Percentiles rank a stretch among this genome's conserved stretches.
Evolutionary conservation across 2,888 invertebrate species (phyloP).

Genomic region (Volucella zonaria): DNA sequence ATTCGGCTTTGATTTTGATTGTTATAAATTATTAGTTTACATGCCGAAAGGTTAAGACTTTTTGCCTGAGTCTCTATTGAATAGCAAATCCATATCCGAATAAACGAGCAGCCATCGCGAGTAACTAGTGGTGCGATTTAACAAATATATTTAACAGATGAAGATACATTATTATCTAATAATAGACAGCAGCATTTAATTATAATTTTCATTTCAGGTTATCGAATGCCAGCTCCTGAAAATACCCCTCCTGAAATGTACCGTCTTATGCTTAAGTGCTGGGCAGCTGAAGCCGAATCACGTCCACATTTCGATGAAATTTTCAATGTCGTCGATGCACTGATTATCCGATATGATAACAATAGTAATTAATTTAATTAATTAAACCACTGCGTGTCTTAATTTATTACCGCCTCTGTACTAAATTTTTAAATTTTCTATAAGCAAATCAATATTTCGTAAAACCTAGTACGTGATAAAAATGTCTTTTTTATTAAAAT

Average conservation of each 20-base stretch:
- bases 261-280: conserved; percentile 94
- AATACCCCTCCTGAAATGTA: conserved; percentile 95
- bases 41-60: too few species aligned
- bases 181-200: background rate
- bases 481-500: conserved; percentile 27
- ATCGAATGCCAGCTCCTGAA: conserved; percentile 95
- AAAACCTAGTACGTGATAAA: conserved; percentile 45
- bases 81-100: too few species aligned
- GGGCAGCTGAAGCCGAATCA: conserved; percentile 96
- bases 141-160: background rate
- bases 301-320: conserved; percentile 96
- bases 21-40: too few species aligned
- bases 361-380: conserved; percentile 72
- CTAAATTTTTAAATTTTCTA: conserved; percentile 9
- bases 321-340: conserved; percentile 89
- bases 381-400: conserved; percentile 62
- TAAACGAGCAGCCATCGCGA: too few species aligned
- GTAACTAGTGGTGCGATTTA: background rate
- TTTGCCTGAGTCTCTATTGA: too few species aligned
- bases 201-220: conserved; percentile 85
- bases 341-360: conserved; percentile 82
- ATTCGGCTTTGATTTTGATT: too few species aligned
- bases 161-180: too few species aligned
- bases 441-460: conserved; percentile 20
- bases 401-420: conserved; percentile 65